These are phyloP conservation scores for Pantherophis guttatus DNA, from an alignment of 2,113 vertebrate genomes.

Conservation along the genomic window DNA sequence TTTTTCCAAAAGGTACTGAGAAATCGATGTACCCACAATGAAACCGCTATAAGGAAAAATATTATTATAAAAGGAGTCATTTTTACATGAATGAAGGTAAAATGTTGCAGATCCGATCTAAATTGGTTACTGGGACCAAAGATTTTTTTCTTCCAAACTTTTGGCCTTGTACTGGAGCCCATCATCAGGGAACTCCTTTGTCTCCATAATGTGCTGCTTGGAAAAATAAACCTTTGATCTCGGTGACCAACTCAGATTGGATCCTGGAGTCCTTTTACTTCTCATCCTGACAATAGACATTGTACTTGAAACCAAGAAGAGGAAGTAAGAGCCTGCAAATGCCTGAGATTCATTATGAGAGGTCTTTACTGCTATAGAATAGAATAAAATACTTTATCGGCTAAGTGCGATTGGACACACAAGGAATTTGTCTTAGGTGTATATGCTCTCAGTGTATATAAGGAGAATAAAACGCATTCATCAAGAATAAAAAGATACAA, in stretches of 20 bases:
- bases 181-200: not conserved
- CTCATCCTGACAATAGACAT: not conserved
- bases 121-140: not conserved
- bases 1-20: slow-evolving; percentile 90
- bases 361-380: not conserved
- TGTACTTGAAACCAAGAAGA: not conserved
- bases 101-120: not conserved
- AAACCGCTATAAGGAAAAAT: slow-evolving; percentile 68
- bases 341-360: not conserved
- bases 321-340: not conserved
- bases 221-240: not conserved
- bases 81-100: not conserved
- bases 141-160: not conserved
- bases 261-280: not conserved
- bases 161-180: not conserved
- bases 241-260: not conserved
- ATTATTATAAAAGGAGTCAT: not conserved
- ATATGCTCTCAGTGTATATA: no score
- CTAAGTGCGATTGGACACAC: no score
- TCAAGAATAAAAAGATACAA: no score
- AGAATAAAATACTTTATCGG: no score
- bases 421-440: no score
- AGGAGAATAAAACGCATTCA: no score
- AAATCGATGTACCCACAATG: slow-evolving; percentile 83
- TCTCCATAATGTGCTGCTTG: not conserved